Conservation (phyloP, 2,888 invertebrate species). For the Neuroscelio doddi region DNA sequence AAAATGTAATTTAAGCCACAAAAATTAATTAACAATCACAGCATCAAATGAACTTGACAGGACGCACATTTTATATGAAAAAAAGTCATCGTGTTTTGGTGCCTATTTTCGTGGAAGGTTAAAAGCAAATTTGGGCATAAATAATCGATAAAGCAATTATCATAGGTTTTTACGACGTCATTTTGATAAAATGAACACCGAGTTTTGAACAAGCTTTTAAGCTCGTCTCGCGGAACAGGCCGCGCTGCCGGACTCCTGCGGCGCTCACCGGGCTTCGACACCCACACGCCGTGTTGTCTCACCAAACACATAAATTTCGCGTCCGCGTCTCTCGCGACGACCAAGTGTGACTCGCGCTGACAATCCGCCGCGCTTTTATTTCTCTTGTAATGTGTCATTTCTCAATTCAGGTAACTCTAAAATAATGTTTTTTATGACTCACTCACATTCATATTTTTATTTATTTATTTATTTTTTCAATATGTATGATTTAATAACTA, state of each 20-base stretch:
- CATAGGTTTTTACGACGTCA: conserved; percentile 34
- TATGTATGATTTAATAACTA: no score
- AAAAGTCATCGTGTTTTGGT: no score
- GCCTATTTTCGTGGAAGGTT: background rate
- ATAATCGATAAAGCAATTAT: conserved; percentile 26
- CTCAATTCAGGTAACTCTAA: no score
- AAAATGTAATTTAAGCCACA: no score
- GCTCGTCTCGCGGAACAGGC: conserved; percentile 36
- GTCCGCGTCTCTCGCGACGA: conserved; percentile 28
- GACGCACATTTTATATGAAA: no score
- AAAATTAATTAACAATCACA: no score
- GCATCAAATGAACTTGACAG: no score
- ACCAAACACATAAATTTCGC: conserved; percentile 66
- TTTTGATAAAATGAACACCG: conserved; percentile 26
- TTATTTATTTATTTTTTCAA: no score
- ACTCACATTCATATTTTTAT: no score
- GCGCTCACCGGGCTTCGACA: conserved; percentile 70
- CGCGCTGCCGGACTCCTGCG: conserved; percentile 58
- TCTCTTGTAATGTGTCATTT: conserved; percentile 3
- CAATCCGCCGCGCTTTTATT: conserved; percentile 5
- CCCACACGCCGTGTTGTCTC: conserved; percentile 69
- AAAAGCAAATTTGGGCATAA: conserved; percentile 8
- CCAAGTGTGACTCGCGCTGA: conserved; percentile 32
- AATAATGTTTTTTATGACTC: no score
- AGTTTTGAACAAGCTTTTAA: conserved; percentile 30